These are phyloP conservation scores for Thalassarche chlororhynchos DNA, from an alignment of 2,113 vertebrate species.

Conservation along the genomic window DNA sequence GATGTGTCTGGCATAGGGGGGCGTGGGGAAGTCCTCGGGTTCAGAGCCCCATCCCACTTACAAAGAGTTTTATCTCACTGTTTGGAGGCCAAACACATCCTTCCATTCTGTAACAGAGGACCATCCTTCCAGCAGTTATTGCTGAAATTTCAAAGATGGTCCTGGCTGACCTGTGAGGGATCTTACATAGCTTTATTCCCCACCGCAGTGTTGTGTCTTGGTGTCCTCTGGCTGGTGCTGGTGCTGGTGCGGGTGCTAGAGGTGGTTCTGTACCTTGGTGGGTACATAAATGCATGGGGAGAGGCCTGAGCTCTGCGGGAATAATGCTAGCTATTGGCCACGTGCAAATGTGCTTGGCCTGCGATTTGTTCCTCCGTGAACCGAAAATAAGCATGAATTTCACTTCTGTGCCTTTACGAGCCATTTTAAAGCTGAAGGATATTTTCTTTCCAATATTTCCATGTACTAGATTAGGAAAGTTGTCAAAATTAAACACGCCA, in stretches of 20 bases:
- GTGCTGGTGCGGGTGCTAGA: not conserved
- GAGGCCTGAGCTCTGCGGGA: not conserved
- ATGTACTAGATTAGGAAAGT: slow-evolving; percentile 8
- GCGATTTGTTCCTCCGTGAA: not conserved
- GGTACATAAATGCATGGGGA: not conserved
- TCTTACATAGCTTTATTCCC: not conserved
- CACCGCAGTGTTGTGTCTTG: rapidly evolving
- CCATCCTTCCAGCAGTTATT: not conserved
- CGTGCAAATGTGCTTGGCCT: not conserved
- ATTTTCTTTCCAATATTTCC: slow-evolving; percentile 2
- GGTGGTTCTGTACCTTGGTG: not conserved
- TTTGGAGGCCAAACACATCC: not conserved
- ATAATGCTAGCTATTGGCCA: not conserved
- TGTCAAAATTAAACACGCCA: slow-evolving; percentile 53
- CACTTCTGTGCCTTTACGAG: not conserved
- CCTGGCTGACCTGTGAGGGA: not conserved
- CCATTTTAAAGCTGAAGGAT: slow-evolving; percentile 20
- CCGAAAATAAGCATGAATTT: not conserved
- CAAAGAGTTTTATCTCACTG: not conserved
- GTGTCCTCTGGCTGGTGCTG: not conserved
- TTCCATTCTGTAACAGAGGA: not conserved
- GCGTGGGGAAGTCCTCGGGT: not conserved
- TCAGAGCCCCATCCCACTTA: not conserved
- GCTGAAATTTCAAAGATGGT: not conserved
- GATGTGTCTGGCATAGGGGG: rapidly evolving